phyloP scores from a whole-genome alignment of 1,140 invertebrate species.

The Rhopalosiphum padi region DNA sequence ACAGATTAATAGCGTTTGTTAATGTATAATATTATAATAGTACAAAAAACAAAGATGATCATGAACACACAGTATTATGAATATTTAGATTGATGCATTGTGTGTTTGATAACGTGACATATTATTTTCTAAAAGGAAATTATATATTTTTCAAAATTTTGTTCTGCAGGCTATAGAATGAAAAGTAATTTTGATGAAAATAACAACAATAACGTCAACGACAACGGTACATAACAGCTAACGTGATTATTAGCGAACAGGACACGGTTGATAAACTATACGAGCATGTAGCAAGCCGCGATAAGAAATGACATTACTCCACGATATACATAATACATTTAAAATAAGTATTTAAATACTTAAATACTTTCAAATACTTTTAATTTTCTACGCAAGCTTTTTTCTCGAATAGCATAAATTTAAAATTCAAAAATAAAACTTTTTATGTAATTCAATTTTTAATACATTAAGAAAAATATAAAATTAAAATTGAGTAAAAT shows the following conservation, averaged over 20 bases:
- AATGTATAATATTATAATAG: background rate
- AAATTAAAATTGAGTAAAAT: background rate
- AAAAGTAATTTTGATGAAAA: conserved; percentile 3
- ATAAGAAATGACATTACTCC: background rate
- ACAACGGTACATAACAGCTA: background rate
- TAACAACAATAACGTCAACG: background rate
- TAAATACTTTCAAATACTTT: background rate
- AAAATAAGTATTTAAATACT: too few relatives aligned
- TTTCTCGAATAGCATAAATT: background rate
- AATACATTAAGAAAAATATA: background rate
- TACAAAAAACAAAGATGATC: background rate
- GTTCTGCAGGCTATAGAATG: background rate
- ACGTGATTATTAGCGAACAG: background rate
- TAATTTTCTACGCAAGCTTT: background rate
- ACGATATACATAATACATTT: background rate
- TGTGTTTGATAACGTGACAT: background rate
- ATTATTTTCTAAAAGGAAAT: background rate
- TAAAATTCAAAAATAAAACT: background rate
- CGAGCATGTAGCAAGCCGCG: background rate
- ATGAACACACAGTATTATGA: background rate
- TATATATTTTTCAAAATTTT: background rate
- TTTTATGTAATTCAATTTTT: background rate
- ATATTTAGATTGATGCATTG: background rate
- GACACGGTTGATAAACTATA: background rate
- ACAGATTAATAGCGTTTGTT: background rate